Base-by-base conservation (phyloP, 2,113 vertebrate genomes). In the Dendropsophus ebraccatus region DNA sequence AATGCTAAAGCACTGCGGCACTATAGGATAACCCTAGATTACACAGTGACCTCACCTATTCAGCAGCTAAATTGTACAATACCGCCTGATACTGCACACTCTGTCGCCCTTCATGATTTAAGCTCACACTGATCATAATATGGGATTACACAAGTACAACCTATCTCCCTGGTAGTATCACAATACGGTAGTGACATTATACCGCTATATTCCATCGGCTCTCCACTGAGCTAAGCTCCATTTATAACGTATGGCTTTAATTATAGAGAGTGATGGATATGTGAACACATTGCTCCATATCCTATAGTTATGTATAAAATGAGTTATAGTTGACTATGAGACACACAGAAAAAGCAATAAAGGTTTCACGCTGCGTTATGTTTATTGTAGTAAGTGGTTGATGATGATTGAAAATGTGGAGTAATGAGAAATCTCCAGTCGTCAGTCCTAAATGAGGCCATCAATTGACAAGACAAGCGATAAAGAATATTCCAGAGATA, bases 231-330 rank as follows among this genome's bases (percentile, higher is more conserved):
- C 91, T 90, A 88, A 87, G 30, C 90, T 88, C 87, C 82, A 82
- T 89, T 81, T 83, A 88, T 65, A 82, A 91, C 90, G 65, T 88
- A 90, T 90, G 88, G 87, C 87, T 88, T 92, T 92, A 90, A 92
- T 92, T 90, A 92, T 81, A 87, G 87, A 87, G 89, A 90, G 88
- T 90, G 90, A 90, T 90, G 73, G 83, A n/a, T 90, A 89, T 91
- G n/a, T n/a, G 90, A 91, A 91, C 90, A 91, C 89, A 90, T 89
- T 87, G 75, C 32, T 86, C 28, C 84, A 75, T 89, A 87, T 89
- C 76, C 85, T 87, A 52, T 19, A 50, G 30, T 47, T 13, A 52
- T 49, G 35, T 88, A 86, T 85, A 87, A 89, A 85, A 89, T 89
- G 90, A 90, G 91, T 90, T 92, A 87, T 87, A 90, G 28, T 17